phyloP scores from a whole-genome alignment of 2,888 invertebrate species.

The Noctua fimbriata region DNA sequence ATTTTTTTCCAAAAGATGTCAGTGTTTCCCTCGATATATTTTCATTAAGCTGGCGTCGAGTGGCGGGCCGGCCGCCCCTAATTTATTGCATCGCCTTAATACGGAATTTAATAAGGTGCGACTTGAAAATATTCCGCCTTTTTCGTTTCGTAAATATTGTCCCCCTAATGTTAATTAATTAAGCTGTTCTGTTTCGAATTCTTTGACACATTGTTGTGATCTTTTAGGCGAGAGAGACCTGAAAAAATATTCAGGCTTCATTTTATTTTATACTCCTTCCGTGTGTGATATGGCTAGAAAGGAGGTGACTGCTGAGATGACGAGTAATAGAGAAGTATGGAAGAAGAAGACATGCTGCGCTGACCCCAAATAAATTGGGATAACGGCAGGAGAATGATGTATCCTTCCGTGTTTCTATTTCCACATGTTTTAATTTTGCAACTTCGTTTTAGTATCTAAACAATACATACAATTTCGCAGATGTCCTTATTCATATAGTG shows the following conservation, averaged over 20 bases:
- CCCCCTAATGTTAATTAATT: conserved; percentile 51
- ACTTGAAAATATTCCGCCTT: conserved; percentile 64
- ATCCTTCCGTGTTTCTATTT: background rate
- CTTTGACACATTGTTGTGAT: conserved; percentile 24
- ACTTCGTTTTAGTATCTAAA: conserved; percentile 6
- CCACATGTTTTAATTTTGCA: background rate
- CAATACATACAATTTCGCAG: conserved; percentile 9
- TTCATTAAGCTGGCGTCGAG: conserved; percentile 76
- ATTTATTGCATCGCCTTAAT: conserved; percentile 81
- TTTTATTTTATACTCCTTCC: background rate
- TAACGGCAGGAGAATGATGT: no score
- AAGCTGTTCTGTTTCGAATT: conserved; percentile 38
- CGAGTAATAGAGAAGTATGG: no score
- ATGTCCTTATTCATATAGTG: conserved; percentile 4
- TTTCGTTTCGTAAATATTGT: conserved; percentile 54
- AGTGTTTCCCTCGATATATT: conserved; percentile 75
- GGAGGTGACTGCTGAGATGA: no score
- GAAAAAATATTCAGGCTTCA: background rate
- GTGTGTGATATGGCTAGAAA: no score
- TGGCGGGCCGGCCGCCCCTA: conserved; percentile 71
- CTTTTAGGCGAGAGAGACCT: background rate
- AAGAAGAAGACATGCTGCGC: no score
- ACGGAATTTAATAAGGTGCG: conserved; percentile 81
- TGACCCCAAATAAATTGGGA: no score
- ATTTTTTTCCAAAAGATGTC: conserved; percentile 55